Evolutionary conservation across 2,797 vertebrate species (phyloP).

Genomic region (Acipenser ruthenus): DNA sequence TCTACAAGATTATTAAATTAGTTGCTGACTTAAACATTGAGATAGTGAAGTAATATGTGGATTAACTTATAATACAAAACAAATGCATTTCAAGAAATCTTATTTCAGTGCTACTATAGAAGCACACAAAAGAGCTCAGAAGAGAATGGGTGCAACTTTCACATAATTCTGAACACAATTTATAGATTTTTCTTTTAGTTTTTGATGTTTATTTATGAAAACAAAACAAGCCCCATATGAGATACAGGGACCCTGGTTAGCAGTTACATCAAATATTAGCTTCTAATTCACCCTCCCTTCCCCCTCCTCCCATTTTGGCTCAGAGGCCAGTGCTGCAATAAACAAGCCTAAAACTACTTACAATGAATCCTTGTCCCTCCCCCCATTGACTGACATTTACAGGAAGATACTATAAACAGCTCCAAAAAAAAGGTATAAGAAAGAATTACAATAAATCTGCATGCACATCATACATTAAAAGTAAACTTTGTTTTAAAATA

Average conservation of each 20-base stretch:
- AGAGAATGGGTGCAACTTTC: no score
- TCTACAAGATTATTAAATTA: no score
- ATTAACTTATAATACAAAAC: no score
- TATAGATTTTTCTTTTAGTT: conserved; percentile 27
- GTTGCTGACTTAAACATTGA: no score
- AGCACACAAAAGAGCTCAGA: no score
- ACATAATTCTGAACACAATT: background rate
- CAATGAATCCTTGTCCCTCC: conserved; percentile 48
- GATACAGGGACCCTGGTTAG: conserved; percentile 72
- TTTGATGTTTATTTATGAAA: conserved; percentile 87
- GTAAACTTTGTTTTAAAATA: conserved; percentile 71
- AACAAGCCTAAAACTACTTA: conserved; percentile 71
- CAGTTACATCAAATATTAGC: conserved; percentile 81
- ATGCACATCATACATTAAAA: conserved; percentile 90
- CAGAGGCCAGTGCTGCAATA: conserved; percentile 61
- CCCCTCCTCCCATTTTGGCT: conserved; percentile 35
- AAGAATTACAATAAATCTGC: conserved; percentile 79
- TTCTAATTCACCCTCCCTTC: conserved; percentile 54
- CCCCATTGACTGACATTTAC: conserved; percentile 75
- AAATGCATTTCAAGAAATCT: no score
- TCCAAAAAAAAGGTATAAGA: conserved; percentile 79
- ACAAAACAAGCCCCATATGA: conserved; percentile 75
- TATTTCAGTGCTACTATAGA: no score
- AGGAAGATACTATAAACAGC: conserved; percentile 89
- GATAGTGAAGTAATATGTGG: no score